Base-by-base conservation (phyloP, 2,113 vertebrate species). In the Phalacrocorax carbo region DNA sequence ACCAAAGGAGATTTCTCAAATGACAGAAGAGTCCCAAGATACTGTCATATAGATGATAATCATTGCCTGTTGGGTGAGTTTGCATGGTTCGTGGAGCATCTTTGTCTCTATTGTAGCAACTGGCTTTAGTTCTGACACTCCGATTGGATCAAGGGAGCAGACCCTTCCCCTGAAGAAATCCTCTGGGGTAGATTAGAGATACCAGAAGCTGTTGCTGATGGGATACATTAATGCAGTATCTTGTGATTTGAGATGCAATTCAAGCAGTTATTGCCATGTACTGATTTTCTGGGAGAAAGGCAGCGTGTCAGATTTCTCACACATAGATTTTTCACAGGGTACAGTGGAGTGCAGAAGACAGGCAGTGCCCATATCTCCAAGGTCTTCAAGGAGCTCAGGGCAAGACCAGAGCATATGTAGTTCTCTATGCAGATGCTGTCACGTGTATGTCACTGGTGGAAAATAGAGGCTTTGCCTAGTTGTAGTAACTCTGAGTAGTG, bases 381-480 rank as follows among this genome's bases (percentile, higher is more conserved):
- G 5, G 49, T 58, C 17, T 69, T 71, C 27, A 71, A 9, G 52
- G 15, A 68, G 14, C 10, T 62, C n/a, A 15, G 10, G 46, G 14
- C 5, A 48, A 65, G 69, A 46, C 4, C 29, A 81, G 42, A 49
- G 30, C 2, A 4, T 3, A 4, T 7, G 14, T 22, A 46, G 40
- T 9, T 44, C 30, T n/a, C 64, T 46, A 1, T 19, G 19, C 11
- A 72, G 25, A 5, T 60, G 32, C 9, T 69, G 26, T 29, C 40
- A 81, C 30, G 44, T 8, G 6, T 11, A 34, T 0, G 1, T 13
- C 46, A 38, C 36, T 21, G 7, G 22, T 2, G 19, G n/a, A 69
- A 85, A 77, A 57, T 1, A 87, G 48, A 76, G 12, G 8, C 17
- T 94, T 77, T 77, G 26, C 17, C 57, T 38, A 42, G 3, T 38